Percentiles rank a stretch among this genome's conserved stretches.
Conservation (phyloP, 1,140 invertebrate genomes). For the Meloidogyne floridensis region DNA sequence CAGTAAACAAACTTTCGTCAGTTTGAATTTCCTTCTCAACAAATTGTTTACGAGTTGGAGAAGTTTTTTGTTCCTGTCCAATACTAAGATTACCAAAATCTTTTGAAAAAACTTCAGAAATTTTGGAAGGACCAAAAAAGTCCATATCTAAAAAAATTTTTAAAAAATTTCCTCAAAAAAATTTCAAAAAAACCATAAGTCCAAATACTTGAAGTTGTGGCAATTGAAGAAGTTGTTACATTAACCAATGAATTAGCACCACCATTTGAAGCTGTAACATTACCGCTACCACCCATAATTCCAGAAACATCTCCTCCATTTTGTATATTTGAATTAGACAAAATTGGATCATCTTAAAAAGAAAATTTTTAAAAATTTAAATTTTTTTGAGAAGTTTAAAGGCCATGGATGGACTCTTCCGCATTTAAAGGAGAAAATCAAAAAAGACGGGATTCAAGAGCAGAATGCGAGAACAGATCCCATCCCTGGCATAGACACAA, state of each 20-base stretch:
- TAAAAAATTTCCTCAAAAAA: not conserved
- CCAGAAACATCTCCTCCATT: not conserved
- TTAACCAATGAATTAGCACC: not conserved
- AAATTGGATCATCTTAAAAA: not conserved
- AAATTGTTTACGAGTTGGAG: conserved; percentile 18
- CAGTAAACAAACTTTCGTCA: conserved; percentile 26
- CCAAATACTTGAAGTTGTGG: conserved; percentile 24
- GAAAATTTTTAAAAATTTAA: not conserved
- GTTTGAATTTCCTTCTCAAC: conserved; percentile 27
- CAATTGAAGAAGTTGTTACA: not conserved
- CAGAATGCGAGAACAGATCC: too few species aligned
- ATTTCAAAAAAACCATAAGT: conserved; percentile 9
- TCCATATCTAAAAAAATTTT: not conserved
- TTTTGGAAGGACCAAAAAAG: conserved; percentile 15
- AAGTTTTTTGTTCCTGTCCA: conserved; percentile 7
- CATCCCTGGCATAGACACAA: too few species aligned
- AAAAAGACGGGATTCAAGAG: too few species aligned
- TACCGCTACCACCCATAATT: not conserved
- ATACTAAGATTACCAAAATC: not conserved
- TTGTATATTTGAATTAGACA: not conserved
- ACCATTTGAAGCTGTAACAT: conserved; percentile 13
- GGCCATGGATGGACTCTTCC: too few species aligned
- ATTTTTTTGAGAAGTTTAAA: too few species aligned
- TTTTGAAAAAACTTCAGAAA: conserved; percentile 16
- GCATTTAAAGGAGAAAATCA: too few species aligned